Conservation (phyloP, 2,888 invertebrate species). For the Creontiades dilutus region DNA sequence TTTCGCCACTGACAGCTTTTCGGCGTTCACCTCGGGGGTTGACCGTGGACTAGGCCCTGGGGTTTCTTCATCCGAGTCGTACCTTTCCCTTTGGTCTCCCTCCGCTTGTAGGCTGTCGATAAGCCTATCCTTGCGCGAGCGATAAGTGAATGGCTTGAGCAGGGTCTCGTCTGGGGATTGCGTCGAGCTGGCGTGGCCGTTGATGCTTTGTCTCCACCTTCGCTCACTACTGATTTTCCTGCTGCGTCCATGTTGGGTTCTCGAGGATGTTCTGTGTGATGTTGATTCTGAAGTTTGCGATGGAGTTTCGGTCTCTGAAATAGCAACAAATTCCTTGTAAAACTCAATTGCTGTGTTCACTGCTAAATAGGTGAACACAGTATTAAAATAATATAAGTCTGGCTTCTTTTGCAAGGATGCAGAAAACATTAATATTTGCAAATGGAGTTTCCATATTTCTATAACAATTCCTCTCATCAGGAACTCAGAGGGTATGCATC, state of each 20-base stretch:
- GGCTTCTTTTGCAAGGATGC: too few species aligned
- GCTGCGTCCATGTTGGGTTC: not conserved
- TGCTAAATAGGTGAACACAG: too few species aligned
- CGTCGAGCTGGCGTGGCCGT: not conserved
- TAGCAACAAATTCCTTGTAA: too few species aligned
- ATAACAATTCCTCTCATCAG: too few species aligned
- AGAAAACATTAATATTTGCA: too few species aligned
- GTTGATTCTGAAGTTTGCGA: slow-evolving; percentile 23
- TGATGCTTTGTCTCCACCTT: slow-evolving; percentile 10
- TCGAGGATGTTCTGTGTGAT: not conserved
- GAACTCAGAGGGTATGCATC: too few species aligned
- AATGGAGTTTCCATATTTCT: too few species aligned
- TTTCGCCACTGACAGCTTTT: not conserved
- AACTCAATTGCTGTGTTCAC: too few species aligned
- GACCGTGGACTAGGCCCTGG: not conserved
- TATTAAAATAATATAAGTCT: too few species aligned
- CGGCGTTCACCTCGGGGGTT: not conserved
- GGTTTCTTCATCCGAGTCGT: not conserved
- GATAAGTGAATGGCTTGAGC: slow-evolving; percentile 25
- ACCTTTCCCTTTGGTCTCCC: not conserved
- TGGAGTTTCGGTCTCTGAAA: slow-evolving; percentile 37
- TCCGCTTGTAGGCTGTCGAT: slow-evolving; percentile 6
- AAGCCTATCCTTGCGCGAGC: slow-evolving; percentile 35
- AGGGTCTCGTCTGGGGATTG: slow-evolving; percentile 38
- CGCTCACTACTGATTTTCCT: not conserved